These are phyloP conservation scores for Myanophis thanlyinensis DNA, from an alignment of 2,113 vertebrate genomes.

Conservation along the genomic window DNA sequence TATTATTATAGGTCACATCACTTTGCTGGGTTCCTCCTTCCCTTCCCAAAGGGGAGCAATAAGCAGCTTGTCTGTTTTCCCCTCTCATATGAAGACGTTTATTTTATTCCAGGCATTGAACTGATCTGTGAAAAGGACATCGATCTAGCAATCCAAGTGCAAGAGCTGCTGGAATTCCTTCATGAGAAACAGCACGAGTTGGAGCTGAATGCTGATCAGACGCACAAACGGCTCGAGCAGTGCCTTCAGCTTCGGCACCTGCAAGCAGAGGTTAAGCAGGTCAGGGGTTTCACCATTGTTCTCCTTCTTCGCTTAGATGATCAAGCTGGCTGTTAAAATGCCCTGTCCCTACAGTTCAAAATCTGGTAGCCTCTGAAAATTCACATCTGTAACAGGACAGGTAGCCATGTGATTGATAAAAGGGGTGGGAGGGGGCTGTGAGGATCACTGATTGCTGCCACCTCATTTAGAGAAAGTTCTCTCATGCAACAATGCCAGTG, in stretches of 20 bases:
- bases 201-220: constrained; percentile 91
- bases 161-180: constrained; percentile 96
- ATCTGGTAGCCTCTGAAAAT: not conserved
- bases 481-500: not conserved
- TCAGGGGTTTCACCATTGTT: constrained; percentile 57
- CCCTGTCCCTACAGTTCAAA: not conserved
- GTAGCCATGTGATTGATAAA: not conserved
- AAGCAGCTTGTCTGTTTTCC: not conserved
- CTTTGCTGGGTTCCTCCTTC: not conserved
- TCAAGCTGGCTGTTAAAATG: not conserved
- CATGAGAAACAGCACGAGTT: constrained; percentile 97
- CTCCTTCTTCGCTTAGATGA: not conserved
- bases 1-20: not conserved
- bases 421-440: no score
- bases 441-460: not conserved
- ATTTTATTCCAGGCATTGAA: constrained; percentile 84
- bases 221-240: constrained; percentile 91
- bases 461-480: not conserved
- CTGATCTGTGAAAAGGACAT: constrained; percentile 96
- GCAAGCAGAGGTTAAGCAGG: constrained; percentile 97
- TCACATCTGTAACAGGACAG: not conserved
- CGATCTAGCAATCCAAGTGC: constrained; percentile 95
- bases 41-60: not conserved
- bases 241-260: constrained; percentile 93
- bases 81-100: constrained; percentile 25